phyloP scores from a whole-genome alignment of 2,113 vertebrate genomes.

The Etia nguti region DNA sequence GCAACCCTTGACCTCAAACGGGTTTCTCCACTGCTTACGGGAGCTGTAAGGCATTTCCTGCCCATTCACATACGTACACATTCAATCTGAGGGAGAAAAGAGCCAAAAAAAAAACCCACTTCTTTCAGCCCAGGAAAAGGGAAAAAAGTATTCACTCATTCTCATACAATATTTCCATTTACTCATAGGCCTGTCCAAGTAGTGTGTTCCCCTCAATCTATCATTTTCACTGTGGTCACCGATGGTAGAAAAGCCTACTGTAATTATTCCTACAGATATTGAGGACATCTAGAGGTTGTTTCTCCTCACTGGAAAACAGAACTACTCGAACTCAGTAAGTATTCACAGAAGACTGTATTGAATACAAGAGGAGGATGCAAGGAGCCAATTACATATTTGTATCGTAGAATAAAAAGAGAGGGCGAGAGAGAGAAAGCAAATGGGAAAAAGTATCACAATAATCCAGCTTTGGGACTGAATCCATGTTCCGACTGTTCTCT shows the following conservation, averaged over 20 bases:
- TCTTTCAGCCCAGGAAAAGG: slow-evolving; percentile 36
- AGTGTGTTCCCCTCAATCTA: slow-evolving; percentile 61
- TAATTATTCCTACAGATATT: slow-evolving; percentile 69
- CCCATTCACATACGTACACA: slow-evolving; percentile 27
- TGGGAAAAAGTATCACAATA: neutral
- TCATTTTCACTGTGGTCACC: slow-evolving; percentile 67
- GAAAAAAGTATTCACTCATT: slow-evolving; percentile 58
- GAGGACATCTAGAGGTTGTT: slow-evolving; percentile 62
- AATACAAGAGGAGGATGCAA: slow-evolving; percentile 4
- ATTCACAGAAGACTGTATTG: neutral
- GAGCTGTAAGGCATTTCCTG: slow-evolving; percentile 62
- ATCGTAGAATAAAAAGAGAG: neutral
- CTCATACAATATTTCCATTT: slow-evolving; percentile 69
- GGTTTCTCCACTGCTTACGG: slow-evolving; percentile 53
- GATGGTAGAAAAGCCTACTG: slow-evolving; percentile 40
- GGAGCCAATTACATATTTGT: slow-evolving; percentile 1
- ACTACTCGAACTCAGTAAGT: slow-evolving; percentile 2
- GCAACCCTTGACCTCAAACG: slow-evolving; percentile 48
- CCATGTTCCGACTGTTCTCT: slow-evolving; percentile 12
- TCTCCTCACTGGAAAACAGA: slow-evolving; percentile 46
- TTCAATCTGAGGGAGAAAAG: neutral
- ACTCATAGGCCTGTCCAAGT: slow-evolving; percentile 60
- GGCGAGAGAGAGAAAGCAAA: neutral
- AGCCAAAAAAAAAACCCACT: neutral
- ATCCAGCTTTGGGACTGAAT: slow-evolving; percentile 1